These are phyloP conservation scores for Peromyscus leucopus DNA, from an alignment of 2,113 vertebrate species.

Conservation along the genomic window DNA sequence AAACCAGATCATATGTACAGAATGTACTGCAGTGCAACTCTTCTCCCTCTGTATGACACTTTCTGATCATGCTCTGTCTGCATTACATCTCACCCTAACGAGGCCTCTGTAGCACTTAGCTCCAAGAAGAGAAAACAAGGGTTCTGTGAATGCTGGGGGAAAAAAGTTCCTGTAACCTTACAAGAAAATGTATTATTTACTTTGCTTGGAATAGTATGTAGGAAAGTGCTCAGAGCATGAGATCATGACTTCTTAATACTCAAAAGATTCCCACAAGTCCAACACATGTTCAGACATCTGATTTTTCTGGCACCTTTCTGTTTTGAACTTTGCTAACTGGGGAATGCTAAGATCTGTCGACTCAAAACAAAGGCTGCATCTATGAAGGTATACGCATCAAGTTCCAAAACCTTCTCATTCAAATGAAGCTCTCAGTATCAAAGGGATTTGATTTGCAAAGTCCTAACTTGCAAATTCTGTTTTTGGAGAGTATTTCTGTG, in stretches of 20 bases:
- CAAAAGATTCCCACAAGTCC: constrained; percentile 43
- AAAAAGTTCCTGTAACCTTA: neutral
- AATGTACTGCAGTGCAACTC: neutral
- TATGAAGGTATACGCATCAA: constrained; percentile 1
- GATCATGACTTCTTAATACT: neutral
- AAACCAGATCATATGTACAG: constrained; percentile 51
- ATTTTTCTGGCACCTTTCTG: constrained; percentile 36
- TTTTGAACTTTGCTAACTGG: neutral
- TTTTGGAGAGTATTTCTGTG: neutral
- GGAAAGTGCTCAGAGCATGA: constrained; percentile 23
- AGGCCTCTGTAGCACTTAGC: neutral
- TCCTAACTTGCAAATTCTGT: neutral
- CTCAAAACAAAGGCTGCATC: constrained; percentile 29
- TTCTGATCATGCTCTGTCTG: neutral
- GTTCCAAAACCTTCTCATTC: constrained; percentile 42
- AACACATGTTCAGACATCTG: constrained; percentile 24
- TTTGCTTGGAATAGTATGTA: neutral
- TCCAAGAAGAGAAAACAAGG: neutral
- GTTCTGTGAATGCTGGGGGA: neutral
- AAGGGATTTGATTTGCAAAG: constrained; percentile 18
- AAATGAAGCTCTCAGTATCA: constrained; percentile 1
- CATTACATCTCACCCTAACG: neutral
- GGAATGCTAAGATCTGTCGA: neutral
- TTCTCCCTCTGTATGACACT: neutral
- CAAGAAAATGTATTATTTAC: neutral